Evolutionary conservation across 1,140 invertebrate genomes (phyloP), one percentile per base, ranked within the genome.

Genomic region (Papilio glaucus): DNA sequence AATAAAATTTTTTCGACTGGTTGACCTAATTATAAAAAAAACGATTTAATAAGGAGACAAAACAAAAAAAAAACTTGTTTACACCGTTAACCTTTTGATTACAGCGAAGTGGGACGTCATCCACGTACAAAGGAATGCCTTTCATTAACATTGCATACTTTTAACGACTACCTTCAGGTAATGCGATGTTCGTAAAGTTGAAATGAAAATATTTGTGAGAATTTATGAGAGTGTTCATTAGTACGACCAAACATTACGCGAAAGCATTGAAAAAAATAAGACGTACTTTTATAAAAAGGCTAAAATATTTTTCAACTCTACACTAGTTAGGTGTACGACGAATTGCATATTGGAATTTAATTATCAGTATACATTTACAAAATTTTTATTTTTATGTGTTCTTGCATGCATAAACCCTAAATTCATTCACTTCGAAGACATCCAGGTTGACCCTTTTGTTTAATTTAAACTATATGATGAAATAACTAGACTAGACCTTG

Each of bases 171-270:
- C 45, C 67, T 42, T 41, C 53, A 37, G 69, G 74, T 72, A 77
- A 82, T 82, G 80, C 26, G 79, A 81, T 33, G 76, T 74, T 77
- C 72, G 49, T 74, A 75, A 80, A 84, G 72, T 85, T 82, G 77
- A 80, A 85, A 83, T 83, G 73, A 80, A 85, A 85, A 85, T 85
- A 81, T 81, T 81, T 81, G 60, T 63, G 72, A 45, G 73, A 74
- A 85, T 81, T 83, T 83, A 83, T 79, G 45, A 69, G 12, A 49
- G 71, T 73, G 76, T 83, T 79, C 75, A 83, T 81, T 81, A 81
- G 74, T 76, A 76, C 65, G 65, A 49, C 74, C 67, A 69, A 67
- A 18, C 68, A 71, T 45, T 18, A 45, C 65, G 24, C n/a, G 38
- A 42, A 68, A 10, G 39, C 24, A 68, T 68, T 68, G 41, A 45